Conservation (phyloP, 2,797 vertebrate species). For the Heliangelus exortis region DNA sequence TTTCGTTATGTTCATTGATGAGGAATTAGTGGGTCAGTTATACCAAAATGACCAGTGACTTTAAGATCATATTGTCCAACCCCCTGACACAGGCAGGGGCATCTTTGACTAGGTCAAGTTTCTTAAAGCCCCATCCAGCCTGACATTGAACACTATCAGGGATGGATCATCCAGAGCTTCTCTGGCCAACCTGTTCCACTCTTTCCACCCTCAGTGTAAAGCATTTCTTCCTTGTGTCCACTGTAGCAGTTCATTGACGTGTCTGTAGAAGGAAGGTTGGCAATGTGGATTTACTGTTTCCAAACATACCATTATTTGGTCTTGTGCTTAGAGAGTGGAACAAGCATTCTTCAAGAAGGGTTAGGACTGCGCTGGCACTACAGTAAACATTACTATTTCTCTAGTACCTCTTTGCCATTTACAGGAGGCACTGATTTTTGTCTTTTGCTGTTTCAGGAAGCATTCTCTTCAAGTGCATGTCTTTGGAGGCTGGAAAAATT, state of each 20-base stretch:
- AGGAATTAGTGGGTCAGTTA: background rate
- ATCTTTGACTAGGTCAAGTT: background rate
- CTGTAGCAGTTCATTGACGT: background rate
- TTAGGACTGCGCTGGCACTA: background rate
- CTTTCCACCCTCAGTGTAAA: background rate
- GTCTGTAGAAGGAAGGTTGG: background rate
- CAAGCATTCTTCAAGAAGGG: too few species aligned
- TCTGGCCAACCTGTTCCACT: background rate
- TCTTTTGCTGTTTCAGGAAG: constrained; percentile 80
- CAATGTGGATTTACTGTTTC: background rate
- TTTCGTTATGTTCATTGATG: background rate
- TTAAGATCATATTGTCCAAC: background rate
- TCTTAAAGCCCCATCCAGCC: accelerated
- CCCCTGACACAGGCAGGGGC: background rate
- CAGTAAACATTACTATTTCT: background rate
- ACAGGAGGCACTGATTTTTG: background rate
- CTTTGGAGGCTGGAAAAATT: constrained; percentile 77
- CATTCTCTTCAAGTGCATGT: constrained; percentile 82
- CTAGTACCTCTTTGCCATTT: background rate
- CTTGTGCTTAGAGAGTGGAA: background rate
- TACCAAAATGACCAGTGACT: background rate
- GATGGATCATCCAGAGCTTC: background rate
- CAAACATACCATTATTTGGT: background rate
- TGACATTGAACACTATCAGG: background rate
- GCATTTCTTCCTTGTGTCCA: background rate